Evolutionary conservation across 2,888 invertebrate species (phyloP), one percentile per base, ranked within the genome.

Genomic region (Lysandra coridon): DNA sequence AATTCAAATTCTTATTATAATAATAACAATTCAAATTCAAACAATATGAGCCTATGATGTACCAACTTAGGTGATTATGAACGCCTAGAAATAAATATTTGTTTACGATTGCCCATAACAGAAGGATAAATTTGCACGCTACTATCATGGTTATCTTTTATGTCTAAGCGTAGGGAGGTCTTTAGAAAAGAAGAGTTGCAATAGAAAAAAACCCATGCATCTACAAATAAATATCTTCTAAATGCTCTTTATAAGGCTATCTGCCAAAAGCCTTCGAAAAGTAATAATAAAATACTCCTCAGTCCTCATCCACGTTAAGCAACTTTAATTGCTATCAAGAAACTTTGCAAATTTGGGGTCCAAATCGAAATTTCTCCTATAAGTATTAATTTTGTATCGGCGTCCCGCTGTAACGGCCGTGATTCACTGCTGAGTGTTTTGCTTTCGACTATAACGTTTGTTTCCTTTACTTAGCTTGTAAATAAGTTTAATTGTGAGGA

Each of bases 361-460:
- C 93, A 93, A 94, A 94, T 93, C 94, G 93, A 92, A 93, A 93
- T 93, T 91, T 92, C 91, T 93, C 92, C 93, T 92, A 93, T 92
- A 93, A 93, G 94, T 94, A 94, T 94, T 94, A 94, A 94, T 93
- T 93, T 92, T 92, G 93, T 93, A 93, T 93, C 92, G 92, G 90
- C 87, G 88, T 90, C 88, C 86, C 86, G 86, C 86, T 82, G 69
- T 69, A 14, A 37, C 12, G 33, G 33, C 33, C 14, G 37, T 33
- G 69, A 69, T 69, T 69, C 33, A 69, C 69, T 14, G 12, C 2
- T 6, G 33, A 69, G 4, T 69, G 33, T 33, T 33, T 30, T 69
- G 33, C 14, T 33, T 1, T 6, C 49, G 44, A 60, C 0, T 17
- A 17, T 17, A 57, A 17, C 17, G 14, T 57, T 10, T 7, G 23